Evolutionary conservation across 2,113 vertebrate genomes (phyloP).

Genomic region (Nothocercus nigrocapillus): DNA sequence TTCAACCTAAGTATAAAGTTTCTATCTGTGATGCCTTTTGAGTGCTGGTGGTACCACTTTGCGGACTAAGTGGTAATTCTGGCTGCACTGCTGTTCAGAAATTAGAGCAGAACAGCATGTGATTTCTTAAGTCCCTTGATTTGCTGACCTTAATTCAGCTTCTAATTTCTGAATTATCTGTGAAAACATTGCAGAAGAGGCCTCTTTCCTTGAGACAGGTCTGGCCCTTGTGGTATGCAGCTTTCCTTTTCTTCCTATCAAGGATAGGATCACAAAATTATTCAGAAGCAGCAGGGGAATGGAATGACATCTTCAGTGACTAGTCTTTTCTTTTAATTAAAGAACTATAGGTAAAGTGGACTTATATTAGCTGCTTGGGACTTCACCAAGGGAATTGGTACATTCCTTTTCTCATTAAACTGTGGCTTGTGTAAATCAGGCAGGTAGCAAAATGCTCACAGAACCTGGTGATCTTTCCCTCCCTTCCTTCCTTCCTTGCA

Average conservation of each 20-base stretch:
- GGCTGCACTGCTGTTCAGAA: neutral
- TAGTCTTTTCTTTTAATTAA: conserved; percentile 9
- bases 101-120: neutral
- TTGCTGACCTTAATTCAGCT: neutral
- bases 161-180: neutral
- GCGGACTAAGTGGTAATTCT: neutral
- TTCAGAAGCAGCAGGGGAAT: conserved; percentile 7
- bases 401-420: neutral
- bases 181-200: neutral
- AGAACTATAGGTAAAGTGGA: neutral
- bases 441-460: neutral
- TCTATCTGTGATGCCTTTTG: neutral
- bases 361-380: neutral
- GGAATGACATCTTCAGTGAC: neutral
- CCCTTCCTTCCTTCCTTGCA: neutral
- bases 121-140: neutral
- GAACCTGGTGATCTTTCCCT: neutral
- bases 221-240: neutral
- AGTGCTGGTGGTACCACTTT: neutral
- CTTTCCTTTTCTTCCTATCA: neutral
- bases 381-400: neutral
- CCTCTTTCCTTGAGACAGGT: neutral
- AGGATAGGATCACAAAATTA: neutral
- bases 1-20: neutral
- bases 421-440: neutral